Base-by-base conservation (phyloP, 2,797 vertebrate species). In the Tapirus indicus region DNA sequence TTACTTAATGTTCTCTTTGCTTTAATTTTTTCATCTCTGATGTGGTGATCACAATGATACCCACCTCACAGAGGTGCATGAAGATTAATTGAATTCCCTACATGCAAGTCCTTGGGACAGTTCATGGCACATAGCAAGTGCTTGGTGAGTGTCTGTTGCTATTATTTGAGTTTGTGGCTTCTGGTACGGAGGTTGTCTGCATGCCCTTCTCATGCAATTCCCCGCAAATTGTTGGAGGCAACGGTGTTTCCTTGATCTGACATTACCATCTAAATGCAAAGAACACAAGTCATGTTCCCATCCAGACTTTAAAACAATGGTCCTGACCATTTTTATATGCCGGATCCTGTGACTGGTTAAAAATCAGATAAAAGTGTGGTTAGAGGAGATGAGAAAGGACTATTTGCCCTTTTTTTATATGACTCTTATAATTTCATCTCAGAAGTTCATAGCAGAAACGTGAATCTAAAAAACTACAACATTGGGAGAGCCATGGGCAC, bases 11-110 rank as follows among this genome's bases (percentile, higher is more conserved):
- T 69, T 90, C 58, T 77, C 58, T 80, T 92, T 58, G 25, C 11
- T 54, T 94, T 92, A 44, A 75, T 87, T 58, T 87, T 88, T 41
- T 90, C 41, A 49, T 87, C 29, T 68, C 82, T 66, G n/a, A 66
- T 58, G 27, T n/a, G 62, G 66, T 13, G 6, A 74, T 32, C 80
- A 66, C 23, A 78, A 32, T 82, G 47, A 92, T 83, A 75, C 21
- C 9, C 7, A 25, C 27, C 13, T 56, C 35, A 11, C 41, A 79
- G 69, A 41, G 25, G 7, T 74, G 0, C 38, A 27, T 41, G 18
- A 62, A 49, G 49, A 85, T 85, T n/a, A 68, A 38, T 38, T 77
- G 44, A 77, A 69, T 74, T 82, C 47, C 71, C 58, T 27, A 21
- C 27, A 75, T 9, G 41, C 2, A 54, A 77, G 74, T 52, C 29